Percentiles rank a stretch among this genome's conserved stretches.
These are phyloP conservation scores for Trilocha varians DNA, from an alignment of 2,888 invertebrate species.

Conservation along the genomic window DNA sequence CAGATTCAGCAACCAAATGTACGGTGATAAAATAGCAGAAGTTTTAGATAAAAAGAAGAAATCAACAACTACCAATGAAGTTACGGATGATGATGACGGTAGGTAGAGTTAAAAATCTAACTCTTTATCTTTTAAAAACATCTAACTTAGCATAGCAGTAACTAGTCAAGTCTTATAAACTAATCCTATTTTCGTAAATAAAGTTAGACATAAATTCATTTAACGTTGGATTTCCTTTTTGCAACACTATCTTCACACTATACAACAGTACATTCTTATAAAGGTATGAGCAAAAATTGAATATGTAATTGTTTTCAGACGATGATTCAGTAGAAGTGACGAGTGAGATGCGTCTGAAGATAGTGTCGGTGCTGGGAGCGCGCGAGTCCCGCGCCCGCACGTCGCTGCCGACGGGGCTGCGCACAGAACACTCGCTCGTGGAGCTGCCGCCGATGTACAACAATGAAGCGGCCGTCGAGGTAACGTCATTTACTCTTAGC, in stretches of 20 bases:
- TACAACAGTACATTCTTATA: no score
- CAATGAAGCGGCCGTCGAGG: conserved; percentile 57
- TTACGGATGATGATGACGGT: conserved; percentile 46
- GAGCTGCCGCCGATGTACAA: conserved; percentile 42
- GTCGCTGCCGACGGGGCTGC: conserved; percentile 75
- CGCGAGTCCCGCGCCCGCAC: conserved; percentile 82
- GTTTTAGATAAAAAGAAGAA: conserved; percentile 74
- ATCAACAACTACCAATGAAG: conserved; percentile 43
- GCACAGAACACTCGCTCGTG: conserved; percentile 53
- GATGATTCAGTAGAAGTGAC: conserved; percentile 58
- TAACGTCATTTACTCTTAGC: conserved; percentile 11
- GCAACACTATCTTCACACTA: no score
- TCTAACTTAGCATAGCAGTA: neutral
- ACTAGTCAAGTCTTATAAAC: no score
- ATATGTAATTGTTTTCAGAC: conserved; percentile 16
- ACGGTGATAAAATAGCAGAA: conserved; percentile 81
- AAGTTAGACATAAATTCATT: no score
- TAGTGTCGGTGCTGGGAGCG: conserved; percentile 83
- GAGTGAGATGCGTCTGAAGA: conserved; percentile 84
- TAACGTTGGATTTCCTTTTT: no score
- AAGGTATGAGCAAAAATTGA: no score
- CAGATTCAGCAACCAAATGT: conserved; percentile 77
- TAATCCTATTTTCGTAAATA: no score
- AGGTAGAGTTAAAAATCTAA: neutral
- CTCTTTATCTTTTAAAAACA: neutral